A percentile compares a stretch with the other conserved stretches of the same genome.
These are phyloP conservation scores for Xiphorhynchus elegans DNA, from an alignment of 2,113 vertebrate species.

Conservation along the genomic window DNA sequence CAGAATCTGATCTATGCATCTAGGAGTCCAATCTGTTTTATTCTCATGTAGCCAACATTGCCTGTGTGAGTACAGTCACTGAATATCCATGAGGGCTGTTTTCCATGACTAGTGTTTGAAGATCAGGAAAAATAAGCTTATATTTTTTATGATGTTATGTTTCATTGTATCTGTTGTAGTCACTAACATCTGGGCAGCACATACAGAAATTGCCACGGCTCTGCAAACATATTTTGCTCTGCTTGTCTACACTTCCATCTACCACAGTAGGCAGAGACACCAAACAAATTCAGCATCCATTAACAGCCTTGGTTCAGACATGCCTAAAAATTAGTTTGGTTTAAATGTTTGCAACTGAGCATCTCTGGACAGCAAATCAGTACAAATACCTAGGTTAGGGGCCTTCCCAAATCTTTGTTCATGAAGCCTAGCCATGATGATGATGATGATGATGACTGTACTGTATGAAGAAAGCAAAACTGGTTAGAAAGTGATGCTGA, in stretches of 20 bases:
- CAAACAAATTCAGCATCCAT: not conserved
- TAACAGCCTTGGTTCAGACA: not conserved
- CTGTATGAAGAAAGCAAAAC: not conserved
- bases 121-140: not conserved
- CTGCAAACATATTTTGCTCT: not conserved
- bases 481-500: not conserved
- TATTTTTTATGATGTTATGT: not conserved
- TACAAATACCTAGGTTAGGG: not conserved
- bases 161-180: not conserved
- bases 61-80: not conserved
- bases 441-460: not conserved
- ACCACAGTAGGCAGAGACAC: not conserved
- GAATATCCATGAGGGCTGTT: not conserved
- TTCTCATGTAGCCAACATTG: not conserved
- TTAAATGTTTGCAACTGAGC: not conserved
- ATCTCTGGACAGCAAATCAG: not conserved
- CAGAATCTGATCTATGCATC: not conserved
- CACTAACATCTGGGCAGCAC: not conserved
- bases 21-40: not conserved
- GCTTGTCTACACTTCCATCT: not conserved
- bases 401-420: too few relatives aligned
- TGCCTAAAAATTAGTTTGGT: not conserved
- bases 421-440: too few relatives aligned
- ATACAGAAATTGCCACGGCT: fast-evolving
- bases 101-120: not conserved